Percentiles rank a stretch among this genome's conserved stretches.
Conservation (phyloP, 2,113 vertebrate genomes). For the Archocentrus centrarchus region DNA sequence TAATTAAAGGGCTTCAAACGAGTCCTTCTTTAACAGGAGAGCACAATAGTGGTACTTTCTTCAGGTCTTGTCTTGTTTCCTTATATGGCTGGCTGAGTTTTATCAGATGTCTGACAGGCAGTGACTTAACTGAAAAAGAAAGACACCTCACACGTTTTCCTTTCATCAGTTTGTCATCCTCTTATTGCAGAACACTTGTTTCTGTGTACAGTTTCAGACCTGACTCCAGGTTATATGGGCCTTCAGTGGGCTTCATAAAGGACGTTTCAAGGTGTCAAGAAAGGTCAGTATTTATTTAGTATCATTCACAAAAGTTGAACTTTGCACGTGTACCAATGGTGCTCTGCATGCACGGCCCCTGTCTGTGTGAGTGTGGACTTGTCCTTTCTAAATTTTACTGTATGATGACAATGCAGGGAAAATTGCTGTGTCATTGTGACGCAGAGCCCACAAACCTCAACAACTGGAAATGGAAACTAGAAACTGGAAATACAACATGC, state of each 20-base stretch:
- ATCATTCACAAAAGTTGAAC: neutral
- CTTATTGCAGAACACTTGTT: neutral
- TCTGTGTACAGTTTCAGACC: neutral
- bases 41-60: neutral
- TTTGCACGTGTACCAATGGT: neutral
- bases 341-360: neutral
- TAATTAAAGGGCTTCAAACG: neutral
- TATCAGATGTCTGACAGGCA: slow-evolving; percentile 21
- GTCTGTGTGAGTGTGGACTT: neutral
- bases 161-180: slow-evolving; percentile 6
- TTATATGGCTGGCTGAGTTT: neutral
- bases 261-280: neutral
- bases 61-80: neutral
- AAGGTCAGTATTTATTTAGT: slow-evolving; percentile 6
- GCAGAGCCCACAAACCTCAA: neutral
- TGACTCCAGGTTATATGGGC: neutral
- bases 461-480: too few relatives aligned
- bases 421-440: slow-evolving; percentile 36
- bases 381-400: neutral
- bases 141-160: slow-evolving; percentile 16
- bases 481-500: neutral
- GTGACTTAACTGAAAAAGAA: neutral
- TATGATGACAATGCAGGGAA: neutral
- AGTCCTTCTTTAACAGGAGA: neutral
- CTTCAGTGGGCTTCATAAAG: neutral